phyloP scores from a whole-genome alignment of 2,888 invertebrate genomes.

The Drosophila infuscata region DNA sequence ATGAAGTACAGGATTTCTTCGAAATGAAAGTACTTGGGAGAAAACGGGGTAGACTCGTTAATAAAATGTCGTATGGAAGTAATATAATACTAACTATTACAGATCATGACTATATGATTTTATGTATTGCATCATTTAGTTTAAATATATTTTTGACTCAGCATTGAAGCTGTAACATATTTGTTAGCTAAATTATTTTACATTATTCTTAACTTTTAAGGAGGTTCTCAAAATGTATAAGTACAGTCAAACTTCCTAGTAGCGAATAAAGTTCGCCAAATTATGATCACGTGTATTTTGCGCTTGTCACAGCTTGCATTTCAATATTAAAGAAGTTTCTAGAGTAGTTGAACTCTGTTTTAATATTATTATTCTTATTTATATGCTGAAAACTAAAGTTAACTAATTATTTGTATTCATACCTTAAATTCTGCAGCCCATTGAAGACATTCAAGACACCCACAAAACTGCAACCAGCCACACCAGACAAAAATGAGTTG shows the following conservation, averaged over 20 bases:
- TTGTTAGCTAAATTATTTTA: too few relatives aligned
- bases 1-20: not conserved
- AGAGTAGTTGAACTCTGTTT: not conserved
- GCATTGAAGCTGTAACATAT: not conserved
- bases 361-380: not conserved
- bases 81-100: not conserved
- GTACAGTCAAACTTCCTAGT: not conserved
- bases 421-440: conserved; percentile 86
- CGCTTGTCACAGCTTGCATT: not conserved
- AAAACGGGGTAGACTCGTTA: not conserved
- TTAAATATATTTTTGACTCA: not conserved
- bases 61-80: not conserved
- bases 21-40: not conserved
- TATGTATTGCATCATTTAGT: not conserved
- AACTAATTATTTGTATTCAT: not conserved
- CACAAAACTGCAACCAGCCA: conserved; percentile 86
- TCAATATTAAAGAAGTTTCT: not conserved
- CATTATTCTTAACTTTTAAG: not conserved
- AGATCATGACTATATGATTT: not conserved
- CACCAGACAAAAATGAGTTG: conserved; percentile 86
- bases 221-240: not conserved
- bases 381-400: not conserved
- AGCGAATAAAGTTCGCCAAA: not conserved
- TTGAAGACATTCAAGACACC: conserved; percentile 88
- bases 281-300: not conserved